Base-by-base conservation (phyloP, 2,797 vertebrate species). In the Oreonectes daqikongensis region DNA sequence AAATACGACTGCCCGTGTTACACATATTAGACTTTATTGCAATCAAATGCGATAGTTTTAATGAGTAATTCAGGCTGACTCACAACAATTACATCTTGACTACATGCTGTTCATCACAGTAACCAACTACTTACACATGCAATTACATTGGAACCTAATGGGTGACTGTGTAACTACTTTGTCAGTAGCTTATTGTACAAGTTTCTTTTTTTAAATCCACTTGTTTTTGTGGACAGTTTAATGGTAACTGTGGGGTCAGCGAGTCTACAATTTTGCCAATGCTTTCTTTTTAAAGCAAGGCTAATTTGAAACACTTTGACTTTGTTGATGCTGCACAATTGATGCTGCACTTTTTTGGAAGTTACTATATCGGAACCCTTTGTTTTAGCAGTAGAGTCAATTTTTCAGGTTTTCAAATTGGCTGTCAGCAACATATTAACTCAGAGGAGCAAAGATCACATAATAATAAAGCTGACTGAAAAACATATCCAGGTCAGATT, bases 1-100 rank as follows among this genome's bases (percentile, higher is more conserved):
- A 72, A 48, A 63, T 10, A 50, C 46, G 10, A 50, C 70, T 63
- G 44, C 30, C 71, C 10, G 32, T 18, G n/a, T 72, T 48, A 38
- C 20, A 63, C 59, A 38, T 20, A 30, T 52, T 72, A 38, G 18
- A 50, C 17, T 72, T 14, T 14, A 61, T 50, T 63, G 59, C 9
- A 38, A 9, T 63, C 59, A 72, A 38, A 63, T 28, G 55, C 26
- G 6, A 17, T 35, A 18, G 20, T 38, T 32, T 17, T 48, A 72
- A 72, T 61, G 10, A 61, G 15, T 61, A 61, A 22, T 72, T 32
- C n/a, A 24, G n/a, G 12, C 38, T 44, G 10, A 44, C 59, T 46
- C 11, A 20, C 18, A 57, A 22, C 30, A 32, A 63, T 50, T 50
- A 63, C 32, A 63, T 18, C 22, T 26, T 63, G 28, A 72, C 46